These are phyloP conservation scores for Metallyticus violacea DNA, from an alignment of 2,888 invertebrate genomes.

Conservation along the genomic window DNA sequence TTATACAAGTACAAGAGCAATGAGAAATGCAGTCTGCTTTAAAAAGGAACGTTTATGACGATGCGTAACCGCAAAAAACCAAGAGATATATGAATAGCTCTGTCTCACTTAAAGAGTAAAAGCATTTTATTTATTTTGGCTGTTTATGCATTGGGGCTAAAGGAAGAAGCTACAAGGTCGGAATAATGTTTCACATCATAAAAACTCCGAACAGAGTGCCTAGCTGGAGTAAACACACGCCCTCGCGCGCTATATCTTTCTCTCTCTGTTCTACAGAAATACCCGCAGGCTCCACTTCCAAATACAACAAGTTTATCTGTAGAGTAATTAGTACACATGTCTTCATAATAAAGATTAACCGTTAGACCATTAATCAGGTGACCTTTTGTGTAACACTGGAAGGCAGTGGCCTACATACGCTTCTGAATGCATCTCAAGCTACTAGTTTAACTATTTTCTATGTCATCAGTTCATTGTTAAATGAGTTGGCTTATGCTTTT, in stretches of 20 bases:
- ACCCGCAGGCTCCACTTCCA: too few species aligned
- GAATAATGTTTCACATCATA: not conserved
- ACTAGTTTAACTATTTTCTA: too few species aligned
- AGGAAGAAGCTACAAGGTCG: not conserved
- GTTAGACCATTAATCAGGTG: not conserved
- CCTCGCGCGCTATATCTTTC: not conserved
- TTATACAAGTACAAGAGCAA: too few species aligned
- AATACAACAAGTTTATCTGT: not conserved
- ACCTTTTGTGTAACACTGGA: not conserved
- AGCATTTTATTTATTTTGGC: not conserved
- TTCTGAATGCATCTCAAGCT: too few species aligned
- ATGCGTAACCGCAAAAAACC: too few species aligned
- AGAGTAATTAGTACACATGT: too few species aligned
- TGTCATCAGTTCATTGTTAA: too few species aligned
- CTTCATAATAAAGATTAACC: not conserved
- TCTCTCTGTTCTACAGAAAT: not conserved
- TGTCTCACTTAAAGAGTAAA: not conserved
- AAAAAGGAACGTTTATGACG: too few species aligned
- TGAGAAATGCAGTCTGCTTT: too few species aligned
- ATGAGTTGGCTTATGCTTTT: too few species aligned
- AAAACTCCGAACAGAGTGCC: not conserved
- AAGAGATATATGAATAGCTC: too few species aligned
- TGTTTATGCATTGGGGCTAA: not conserved
- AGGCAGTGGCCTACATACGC: not conserved
- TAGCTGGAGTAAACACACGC: not conserved